phyloP scores from a whole-genome alignment of 1,140 invertebrate genomes.

The Zaprionus ornatus region DNA sequence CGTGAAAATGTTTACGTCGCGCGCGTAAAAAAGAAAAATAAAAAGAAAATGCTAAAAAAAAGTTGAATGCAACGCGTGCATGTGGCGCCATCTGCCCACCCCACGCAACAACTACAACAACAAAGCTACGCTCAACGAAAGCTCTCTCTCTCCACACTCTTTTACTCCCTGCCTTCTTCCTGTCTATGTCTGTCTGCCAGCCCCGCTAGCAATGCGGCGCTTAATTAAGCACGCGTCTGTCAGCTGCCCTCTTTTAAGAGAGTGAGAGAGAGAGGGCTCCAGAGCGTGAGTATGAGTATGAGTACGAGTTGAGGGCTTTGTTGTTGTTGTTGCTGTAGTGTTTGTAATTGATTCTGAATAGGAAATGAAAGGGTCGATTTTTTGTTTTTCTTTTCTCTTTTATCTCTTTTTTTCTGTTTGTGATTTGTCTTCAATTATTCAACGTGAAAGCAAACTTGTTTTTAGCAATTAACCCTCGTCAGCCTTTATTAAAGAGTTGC shows the following conservation, averaged over 20 bases:
- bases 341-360: constrained; percentile 51
- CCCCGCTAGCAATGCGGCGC: constrained; percentile 54
- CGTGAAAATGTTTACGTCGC: constrained; percentile 27
- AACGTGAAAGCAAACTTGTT: constrained; percentile 48
- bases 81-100: constrained; percentile 37
- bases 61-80: constrained; percentile 37
- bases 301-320: background rate
- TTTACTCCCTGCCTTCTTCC: background rate
- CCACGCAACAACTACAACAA: constrained; percentile 20
- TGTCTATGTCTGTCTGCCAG: constrained; percentile 20
- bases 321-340: constrained; percentile 34
- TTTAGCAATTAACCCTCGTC: constrained; percentile 35
- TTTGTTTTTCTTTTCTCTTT: background rate
- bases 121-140: constrained; percentile 35
- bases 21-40: constrained; percentile 2
- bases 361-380: constrained; percentile 20
- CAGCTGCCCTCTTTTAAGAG: constrained; percentile 31
- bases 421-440: constrained; percentile 71
- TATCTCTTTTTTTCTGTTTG: constrained; percentile 19
- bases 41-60: constrained; percentile 10
- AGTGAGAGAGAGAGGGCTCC: constrained; percentile 1
- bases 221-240: constrained; percentile 75
- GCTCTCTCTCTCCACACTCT: constrained; percentile 10
- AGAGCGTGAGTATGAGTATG: background rate
- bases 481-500: constrained; percentile 44